Evolutionary conservation across 2,888 invertebrate genomes (phyloP).

Genomic region (Ellobium chinense): DNA sequence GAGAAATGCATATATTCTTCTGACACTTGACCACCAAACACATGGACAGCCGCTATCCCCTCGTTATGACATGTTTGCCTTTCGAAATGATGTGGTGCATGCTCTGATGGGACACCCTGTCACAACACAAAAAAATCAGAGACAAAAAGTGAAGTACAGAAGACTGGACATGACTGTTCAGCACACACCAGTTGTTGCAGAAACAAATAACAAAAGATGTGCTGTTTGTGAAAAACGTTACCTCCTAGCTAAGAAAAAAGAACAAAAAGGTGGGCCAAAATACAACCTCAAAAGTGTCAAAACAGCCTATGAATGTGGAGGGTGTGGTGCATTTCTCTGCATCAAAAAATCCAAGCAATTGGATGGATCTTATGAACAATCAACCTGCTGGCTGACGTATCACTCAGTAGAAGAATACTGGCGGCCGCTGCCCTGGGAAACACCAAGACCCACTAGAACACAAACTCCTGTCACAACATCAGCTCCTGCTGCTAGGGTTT

Average conservation of each 20-base stretch:
- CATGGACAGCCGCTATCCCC: neutral
- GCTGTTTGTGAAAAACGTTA: neutral
- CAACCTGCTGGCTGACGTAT: neutral
- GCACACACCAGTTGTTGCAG: neutral
- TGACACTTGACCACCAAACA: neutral
- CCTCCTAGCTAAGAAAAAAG: neutral
- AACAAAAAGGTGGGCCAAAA: neutral
- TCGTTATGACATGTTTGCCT: neutral
- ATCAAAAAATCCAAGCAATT: neutral
- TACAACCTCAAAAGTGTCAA: neutral
- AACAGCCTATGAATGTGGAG: neutral
- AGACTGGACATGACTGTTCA: neutral
- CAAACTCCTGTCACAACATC: no score
- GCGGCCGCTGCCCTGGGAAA: neutral
- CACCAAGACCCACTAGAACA: neutral
- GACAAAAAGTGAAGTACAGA: neutral
- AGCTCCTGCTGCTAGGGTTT: no score
- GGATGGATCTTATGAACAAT: neutral
- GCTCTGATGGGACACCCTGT: neutral
- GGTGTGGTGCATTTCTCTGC: neutral
- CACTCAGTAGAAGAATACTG: neutral
- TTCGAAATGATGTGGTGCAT: neutral
- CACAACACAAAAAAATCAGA: neutral
- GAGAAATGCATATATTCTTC: neutral
- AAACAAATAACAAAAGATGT: neutral